Conservation (phyloP, 2,888 invertebrate species). For the Coenonympha glycerion region DNA sequence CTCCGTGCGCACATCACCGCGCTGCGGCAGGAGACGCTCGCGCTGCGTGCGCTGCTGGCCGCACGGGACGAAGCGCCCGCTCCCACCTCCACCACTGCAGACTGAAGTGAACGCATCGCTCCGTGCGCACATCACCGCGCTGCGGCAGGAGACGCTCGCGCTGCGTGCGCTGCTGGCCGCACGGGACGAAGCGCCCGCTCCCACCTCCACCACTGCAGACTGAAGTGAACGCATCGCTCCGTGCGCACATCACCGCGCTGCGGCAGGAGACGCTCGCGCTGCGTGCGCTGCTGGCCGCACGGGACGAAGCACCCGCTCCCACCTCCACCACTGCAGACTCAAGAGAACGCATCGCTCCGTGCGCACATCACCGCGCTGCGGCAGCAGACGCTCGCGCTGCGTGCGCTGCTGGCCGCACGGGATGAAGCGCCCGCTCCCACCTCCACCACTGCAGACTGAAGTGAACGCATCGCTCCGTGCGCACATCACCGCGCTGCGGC, state of each 20-base stretch:
- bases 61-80: conserved; percentile 32
- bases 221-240: conserved; percentile 88
- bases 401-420: too few relatives aligned
- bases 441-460: too few relatives aligned
- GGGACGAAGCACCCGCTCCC: conserved; percentile 38
- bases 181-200: conserved; percentile 35
- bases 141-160: conserved; percentile 86
- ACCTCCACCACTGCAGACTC: conserved; percentile 60
- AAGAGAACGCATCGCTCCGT: not conserved
- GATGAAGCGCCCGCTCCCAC: too few relatives aligned
- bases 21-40: conserved; percentile 85
- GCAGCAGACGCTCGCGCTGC: too few relatives aligned
- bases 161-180: conserved; percentile 79
- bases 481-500: too few relatives aligned
- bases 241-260: conserved; percentile 87
- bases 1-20: conserved; percentile 88
- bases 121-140: conserved; percentile 85
- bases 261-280: conserved; percentile 86
- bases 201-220: conserved; percentile 59
- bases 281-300: conserved; percentile 77
- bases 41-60: conserved; percentile 80
- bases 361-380: too few relatives aligned
- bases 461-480: too few relatives aligned
- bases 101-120: conserved; percentile 88
- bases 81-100: conserved; percentile 58